These are phyloP conservation scores for Cynopterus brachyotis DNA, from an alignment of 2,113 vertebrate genomes.

Conservation along the genomic window DNA sequence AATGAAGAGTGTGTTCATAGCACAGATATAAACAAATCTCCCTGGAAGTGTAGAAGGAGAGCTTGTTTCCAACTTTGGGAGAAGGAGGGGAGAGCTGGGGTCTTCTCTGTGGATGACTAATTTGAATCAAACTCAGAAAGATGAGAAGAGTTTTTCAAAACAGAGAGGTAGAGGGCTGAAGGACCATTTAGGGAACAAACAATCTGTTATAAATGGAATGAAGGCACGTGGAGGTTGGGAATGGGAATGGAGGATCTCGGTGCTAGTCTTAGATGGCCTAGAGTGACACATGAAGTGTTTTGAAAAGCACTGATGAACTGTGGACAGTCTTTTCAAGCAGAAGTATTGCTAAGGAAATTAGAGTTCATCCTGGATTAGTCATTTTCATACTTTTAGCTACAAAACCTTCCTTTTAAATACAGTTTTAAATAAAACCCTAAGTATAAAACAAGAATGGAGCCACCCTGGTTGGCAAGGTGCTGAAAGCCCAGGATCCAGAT, in stretches of 20 bases:
- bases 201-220: not conserved
- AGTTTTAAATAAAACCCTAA: not conserved
- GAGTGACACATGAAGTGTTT: not conserved
- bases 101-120: not conserved
- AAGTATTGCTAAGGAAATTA: not conserved
- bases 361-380: not conserved
- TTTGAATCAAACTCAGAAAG: not conserved
- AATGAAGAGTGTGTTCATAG: not conserved
- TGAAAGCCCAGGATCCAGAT: not conserved
- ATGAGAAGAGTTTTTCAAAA: not conserved
- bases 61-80: not conserved
- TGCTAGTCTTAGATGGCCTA: not conserved
- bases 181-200: not conserved
- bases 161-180: not conserved
- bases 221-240: rapidly evolving
- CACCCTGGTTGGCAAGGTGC: not conserved
- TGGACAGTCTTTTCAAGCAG: not conserved
- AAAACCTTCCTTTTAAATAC: not conserved
- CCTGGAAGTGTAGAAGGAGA: not conserved
- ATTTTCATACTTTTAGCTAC: not conserved
- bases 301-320: not conserved
- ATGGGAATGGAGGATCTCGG: not conserved
- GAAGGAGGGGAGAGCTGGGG: not conserved
- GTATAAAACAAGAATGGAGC: not conserved
- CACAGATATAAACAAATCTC: not conserved